Base-by-base conservation (phyloP, 2,888 invertebrate species). In the Spisula subtruncata region DNA sequence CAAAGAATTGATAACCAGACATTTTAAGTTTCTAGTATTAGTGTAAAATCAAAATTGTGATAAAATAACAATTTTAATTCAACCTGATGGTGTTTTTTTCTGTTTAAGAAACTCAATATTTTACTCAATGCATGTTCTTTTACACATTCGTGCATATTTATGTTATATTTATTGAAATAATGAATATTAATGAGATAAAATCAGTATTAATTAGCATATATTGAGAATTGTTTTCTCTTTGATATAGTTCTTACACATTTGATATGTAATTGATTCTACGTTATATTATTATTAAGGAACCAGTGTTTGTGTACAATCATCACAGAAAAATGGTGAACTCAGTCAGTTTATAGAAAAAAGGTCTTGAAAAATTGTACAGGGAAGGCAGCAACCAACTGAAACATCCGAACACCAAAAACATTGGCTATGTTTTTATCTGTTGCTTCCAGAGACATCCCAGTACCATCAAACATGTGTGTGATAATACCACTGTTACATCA, bases 1-100 rank as follows among this genome's bases (percentile, higher is more conserved):
- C 96, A 18, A 94, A 94, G 87, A 95, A 94, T 86, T 94, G 90
- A 88, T 20, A 41, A 51, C 1, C 66, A 75, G 35, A 75, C 75
- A 32, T 32, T 75, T 41, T 5, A 41, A 75, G 75, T 35, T 75
- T 35, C n/a, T 75, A 75, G 25, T 75, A 35, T 75, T 35, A 75
- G 75, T 75, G 29, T 75, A 75, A 75, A 75, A 75, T 75, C 75
- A 75, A 75, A 75, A 75, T 75, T 75, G 29, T 75, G 35, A 35
- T 75, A 75, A 75, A 32, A 71, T 32, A 35, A 35, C 35, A 75
- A 75, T 25, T 75, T 75, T 32, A 35, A 75, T 75, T 75, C 16
- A 18, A 75, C 75, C 18, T 75, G 35, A 75, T 32, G 32, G 75
- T 75, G 75, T 75, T 75, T 75, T 75, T 75, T 66, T 25, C 35